Conservation (phyloP, 1,140 invertebrate species). For the Pectinophora gossypiella region DNA sequence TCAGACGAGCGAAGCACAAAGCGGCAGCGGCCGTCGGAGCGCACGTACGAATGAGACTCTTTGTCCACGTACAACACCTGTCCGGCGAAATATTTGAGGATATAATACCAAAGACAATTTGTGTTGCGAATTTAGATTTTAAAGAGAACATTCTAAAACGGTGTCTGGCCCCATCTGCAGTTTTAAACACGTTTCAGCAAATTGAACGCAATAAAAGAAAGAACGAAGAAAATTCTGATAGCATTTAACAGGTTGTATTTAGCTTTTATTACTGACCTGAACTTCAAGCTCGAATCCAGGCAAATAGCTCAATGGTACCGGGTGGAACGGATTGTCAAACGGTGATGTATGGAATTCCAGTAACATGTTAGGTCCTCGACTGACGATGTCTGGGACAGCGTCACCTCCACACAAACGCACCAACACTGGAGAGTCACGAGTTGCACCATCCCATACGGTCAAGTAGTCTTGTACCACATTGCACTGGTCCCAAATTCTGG, state of each 20-base stretch:
- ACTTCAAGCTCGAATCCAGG: slow-evolving; percentile 89
- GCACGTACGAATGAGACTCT: slow-evolving; percentile 83
- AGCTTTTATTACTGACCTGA: slow-evolving; percentile 73
- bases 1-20: slow-evolving; percentile 86
- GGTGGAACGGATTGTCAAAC: slow-evolving; percentile 88
- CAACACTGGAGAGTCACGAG: slow-evolving; percentile 82
- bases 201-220: too few species aligned
- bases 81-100: slow-evolving; percentile 11
- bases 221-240: background rate
- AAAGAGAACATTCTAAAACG: too few species aligned
- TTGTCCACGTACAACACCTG: slow-evolving; percentile 85
- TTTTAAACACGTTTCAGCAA: too few species aligned
- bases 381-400: slow-evolving; percentile 86
- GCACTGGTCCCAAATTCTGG: slow-evolving; percentile 87
- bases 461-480: slow-evolving; percentile 88
- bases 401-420: slow-evolving; percentile 90
- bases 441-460: slow-evolving; percentile 88
- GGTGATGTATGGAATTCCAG: slow-evolving; percentile 89
- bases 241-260: background rate
- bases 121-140: too few species aligned
- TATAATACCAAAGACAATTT: too few species aligned
- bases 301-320: slow-evolving; percentile 84
- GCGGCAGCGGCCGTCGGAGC: slow-evolving; percentile 83
- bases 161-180: too few species aligned
- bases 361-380: slow-evolving; percentile 85